Conservation (phyloP, 2,113 vertebrate species). For the Colius striatus region DNA sequence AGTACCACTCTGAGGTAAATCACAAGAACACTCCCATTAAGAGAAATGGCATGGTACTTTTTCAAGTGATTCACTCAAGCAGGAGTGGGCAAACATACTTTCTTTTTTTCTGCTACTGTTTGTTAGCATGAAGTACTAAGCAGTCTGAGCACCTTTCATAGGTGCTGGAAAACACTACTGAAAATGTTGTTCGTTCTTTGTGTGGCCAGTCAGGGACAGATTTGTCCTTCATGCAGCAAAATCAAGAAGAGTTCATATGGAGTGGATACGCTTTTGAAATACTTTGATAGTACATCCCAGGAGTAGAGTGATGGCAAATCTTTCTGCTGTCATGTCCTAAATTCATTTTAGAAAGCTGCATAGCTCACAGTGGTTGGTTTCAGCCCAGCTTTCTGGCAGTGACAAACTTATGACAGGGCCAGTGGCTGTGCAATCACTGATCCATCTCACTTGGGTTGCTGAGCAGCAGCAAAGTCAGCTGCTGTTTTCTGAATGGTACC, state of each 20-base stretch:
- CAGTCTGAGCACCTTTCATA: neutral
- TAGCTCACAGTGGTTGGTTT: conserved; percentile 14
- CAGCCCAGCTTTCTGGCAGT: neutral
- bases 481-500: neutral
- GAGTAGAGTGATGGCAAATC: neutral
- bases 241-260: conserved; percentile 17
- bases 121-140: neutral
- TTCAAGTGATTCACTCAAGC: conserved; percentile 63
- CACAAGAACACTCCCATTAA: conserved; percentile 59
- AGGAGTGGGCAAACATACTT: conserved; percentile 56
- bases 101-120: conserved; percentile 29
- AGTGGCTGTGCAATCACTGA: neutral
- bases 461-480: neutral
- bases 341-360: conserved; percentile 24
- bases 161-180: neutral
- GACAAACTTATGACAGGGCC: neutral
- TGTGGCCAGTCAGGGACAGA: neutral
- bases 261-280: neutral
- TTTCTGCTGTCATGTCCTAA: conserved; percentile 10
- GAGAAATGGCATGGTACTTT: conserved; percentile 57
- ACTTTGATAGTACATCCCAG: neutral
- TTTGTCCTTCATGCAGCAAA: conserved; percentile 38
- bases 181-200: neutral
- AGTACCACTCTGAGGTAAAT: conserved; percentile 50
- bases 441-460: neutral